Base-by-base conservation (phyloP, 2,888 invertebrate genomes). In the Anodontia alba region DNA sequence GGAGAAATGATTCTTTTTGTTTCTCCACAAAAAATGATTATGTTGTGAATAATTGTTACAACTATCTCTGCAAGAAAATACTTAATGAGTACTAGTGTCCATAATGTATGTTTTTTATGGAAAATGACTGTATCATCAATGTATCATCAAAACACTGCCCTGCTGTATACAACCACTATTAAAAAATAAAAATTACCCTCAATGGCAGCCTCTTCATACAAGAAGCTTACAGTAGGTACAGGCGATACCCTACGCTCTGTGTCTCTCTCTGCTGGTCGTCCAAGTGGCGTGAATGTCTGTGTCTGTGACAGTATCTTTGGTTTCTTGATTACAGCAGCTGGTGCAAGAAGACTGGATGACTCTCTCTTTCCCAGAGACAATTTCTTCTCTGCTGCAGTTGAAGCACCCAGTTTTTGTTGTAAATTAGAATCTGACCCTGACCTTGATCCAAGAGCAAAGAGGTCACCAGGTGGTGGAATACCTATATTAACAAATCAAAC, bases 321-420 rank as follows among this genome's bases (percentile, higher is more conserved):
- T 76, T 94, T 95, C 74, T 95, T 94, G 23, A 94, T 90, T 20
- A 90, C 87, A 33, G 93, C 83, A 1, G 84, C 81, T 20, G 87
- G 73, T 17, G 87, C 73, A 0, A 87, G 66, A 2, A 88, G 69
- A 54, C 88, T 76, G n/a, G 94, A 89, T 73, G 93, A 90, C 89
- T 97, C 97, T 68, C 97, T 95, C 93, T 97, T 97, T 36, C 83
- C 54, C 10, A 83, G 36, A 15, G 84, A 57, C 54, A 83, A 76
- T 78, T 83, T 89, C 70, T 89, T 91, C 23, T 84, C 82, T 31
- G 54, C 70, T 17, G 36, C 43, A 3, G 49, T 42, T 12, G 54
- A n/a, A 8, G 54, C 23, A 23, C 54, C 54, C 54, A 54, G 49
- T 20, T 49, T 49, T 20, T 49, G 49, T 49, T 10, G 49, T 49